Evolutionary conservation across 1,140 invertebrate species (phyloP), one percentile per base, ranked within the genome.

Genomic region (Drosophila nebulosa): DNA sequence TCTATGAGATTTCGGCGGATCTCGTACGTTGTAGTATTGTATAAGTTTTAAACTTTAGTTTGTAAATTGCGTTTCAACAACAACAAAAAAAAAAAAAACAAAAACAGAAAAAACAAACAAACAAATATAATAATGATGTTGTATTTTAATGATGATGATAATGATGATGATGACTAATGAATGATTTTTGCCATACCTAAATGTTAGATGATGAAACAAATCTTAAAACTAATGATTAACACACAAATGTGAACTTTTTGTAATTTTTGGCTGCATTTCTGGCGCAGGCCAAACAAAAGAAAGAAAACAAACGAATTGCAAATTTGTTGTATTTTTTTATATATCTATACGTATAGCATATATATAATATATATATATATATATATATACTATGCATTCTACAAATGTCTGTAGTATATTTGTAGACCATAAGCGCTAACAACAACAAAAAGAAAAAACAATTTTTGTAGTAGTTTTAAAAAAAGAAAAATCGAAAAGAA

Each of bases 241-340:
- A 46, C 39, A 46, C 10, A 50, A 32, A 52, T 63, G 61, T 61
- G 59, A 50, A 22, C 27, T 30, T 61, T 21, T 21, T 52, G 50
- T 7, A 57, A 67, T 68, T 42, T 61, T 46, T 30, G 58, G 53
- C 69, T 72, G 69, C 69, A 68, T 68, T 72, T 68, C 65, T 56
- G 69, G 64, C 64, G 64, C 64, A 72, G 65, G 22, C 58, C 52
- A 30, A 51, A 60, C 7, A 46, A 61, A 58, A 58, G 9, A 53
- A 56, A 65, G 63, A 55, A 85, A 64, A 61, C 78, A 81, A 85
- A 85, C 81, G 74, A 86, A 85, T 85, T 80, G 74, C 73, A 85
- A 85, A 85, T 80, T 85, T 85, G 81, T 85, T 85, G 83, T 85
- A 85, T 85, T 85, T 85, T 85, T 85, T 81, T 86, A 84, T 85